phyloP scores from a whole-genome alignment of 37 sponge, comb jelly and placozoan species.

The Chondrilla cf. caribensis region DNA sequence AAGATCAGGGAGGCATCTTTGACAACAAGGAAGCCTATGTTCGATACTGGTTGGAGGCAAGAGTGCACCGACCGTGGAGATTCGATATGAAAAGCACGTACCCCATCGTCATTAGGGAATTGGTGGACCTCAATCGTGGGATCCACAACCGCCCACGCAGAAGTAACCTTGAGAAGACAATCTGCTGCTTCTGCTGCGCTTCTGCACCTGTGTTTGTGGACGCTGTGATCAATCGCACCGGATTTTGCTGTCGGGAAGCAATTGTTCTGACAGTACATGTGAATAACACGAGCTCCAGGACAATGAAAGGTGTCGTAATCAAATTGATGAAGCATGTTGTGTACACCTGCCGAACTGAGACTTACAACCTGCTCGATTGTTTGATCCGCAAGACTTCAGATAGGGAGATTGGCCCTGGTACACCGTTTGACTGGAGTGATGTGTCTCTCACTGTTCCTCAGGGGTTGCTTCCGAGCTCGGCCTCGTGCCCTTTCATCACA shows the following conservation, averaged over 20 bases:
- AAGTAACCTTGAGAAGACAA: constrained; percentile 17
- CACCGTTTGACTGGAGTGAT: not conserved
- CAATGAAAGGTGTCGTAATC: not conserved
- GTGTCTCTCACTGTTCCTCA: not conserved
- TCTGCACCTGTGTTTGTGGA: constrained; percentile 28
- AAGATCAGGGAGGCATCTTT: not conserved
- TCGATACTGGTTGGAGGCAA: constrained; percentile 32
- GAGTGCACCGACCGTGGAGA: constrained; percentile 31
- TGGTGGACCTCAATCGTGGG: constrained; percentile 18
- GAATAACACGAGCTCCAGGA: not conserved
- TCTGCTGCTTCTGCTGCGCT: constrained; percentile 46
- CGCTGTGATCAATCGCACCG: constrained; percentile 34
- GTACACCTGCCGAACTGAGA: not conserved
- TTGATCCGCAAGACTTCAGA: not conserved
- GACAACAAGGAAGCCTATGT: constrained; percentile 14
- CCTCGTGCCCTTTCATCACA: not conserved
- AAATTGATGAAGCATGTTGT: not conserved
- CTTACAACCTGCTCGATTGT: not conserved
- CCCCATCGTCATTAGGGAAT: not conserved
- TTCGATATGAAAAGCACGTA: constrained; percentile 8
- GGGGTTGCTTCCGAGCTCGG: not conserved
- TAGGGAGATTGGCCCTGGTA: not conserved
- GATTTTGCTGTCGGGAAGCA: constrained; percentile 26
- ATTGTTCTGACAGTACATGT: constrained; percentile 9
- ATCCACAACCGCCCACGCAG: not conserved